phyloP scores from a whole-genome alignment of 2,888 invertebrate species.

The Pseudanteris insignis region DNA sequence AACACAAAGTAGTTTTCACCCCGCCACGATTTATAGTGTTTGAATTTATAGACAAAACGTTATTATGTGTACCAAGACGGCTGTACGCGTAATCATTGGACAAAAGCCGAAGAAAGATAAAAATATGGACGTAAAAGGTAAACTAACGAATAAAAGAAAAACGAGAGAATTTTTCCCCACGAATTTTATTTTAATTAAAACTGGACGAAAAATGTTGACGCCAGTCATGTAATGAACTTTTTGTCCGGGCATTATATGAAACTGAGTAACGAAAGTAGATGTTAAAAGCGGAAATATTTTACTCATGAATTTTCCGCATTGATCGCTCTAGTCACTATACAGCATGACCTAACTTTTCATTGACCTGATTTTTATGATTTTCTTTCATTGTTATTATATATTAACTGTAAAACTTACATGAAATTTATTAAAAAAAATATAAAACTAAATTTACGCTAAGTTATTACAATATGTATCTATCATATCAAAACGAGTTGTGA shows the following conservation, averaged over 20 bases:
- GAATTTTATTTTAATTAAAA: conserved; percentile 37
- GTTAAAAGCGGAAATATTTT: too few relatives aligned
- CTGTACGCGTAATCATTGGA: conserved; percentile 33
- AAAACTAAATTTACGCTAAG: too few relatives aligned
- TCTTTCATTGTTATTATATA: too few relatives aligned
- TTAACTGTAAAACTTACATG: too few relatives aligned
- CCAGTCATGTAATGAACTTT: conserved; percentile 28
- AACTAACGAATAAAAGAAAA: conserved; percentile 1
- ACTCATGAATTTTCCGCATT: too few relatives aligned
- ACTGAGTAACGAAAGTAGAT: conserved; percentile 2
- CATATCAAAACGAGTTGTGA: too few relatives aligned
- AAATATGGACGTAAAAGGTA: conserved; percentile 1
- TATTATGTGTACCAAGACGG: conserved; percentile 42
- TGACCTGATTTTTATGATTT: too few relatives aligned
- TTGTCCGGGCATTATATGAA: conserved; percentile 10
- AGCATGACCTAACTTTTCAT: too few relatives aligned
- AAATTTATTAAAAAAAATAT: too few relatives aligned
- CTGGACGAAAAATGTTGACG: conserved; percentile 22
- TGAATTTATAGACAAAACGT: conserved; percentile 46
- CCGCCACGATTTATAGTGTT: conserved; percentile 47
- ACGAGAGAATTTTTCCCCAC: conserved; percentile 1
- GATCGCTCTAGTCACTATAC: too few relatives aligned
- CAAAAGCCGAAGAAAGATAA: conserved; percentile 24
- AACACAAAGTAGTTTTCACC: conserved; percentile 32
- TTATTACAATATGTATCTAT: too few relatives aligned